Evolutionary conservation across 2,113 vertebrate genomes (phyloP).

Genomic region (Alouatta palliata): DNA sequence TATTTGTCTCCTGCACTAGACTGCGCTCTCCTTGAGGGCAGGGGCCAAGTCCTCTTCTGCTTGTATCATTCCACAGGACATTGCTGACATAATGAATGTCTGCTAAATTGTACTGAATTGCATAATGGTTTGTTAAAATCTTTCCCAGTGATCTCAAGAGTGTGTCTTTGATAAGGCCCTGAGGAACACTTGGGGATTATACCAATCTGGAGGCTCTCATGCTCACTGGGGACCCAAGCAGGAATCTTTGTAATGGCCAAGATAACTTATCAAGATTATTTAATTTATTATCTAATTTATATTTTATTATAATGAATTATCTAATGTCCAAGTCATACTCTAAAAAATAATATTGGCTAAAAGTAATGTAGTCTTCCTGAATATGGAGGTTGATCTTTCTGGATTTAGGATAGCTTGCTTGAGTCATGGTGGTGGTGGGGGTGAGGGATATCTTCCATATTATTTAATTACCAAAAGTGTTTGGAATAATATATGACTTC

Average conservation of each 20-base stretch:
- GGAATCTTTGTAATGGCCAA: not conserved
- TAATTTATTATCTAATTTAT: no score
- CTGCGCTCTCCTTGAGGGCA: not conserved
- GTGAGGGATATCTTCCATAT: not conserved
- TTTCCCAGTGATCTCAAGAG: not conserved
- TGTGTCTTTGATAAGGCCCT: not conserved
- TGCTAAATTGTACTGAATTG: not conserved
- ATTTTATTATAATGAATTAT: not conserved
- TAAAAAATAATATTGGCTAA: not conserved
- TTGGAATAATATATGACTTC: not conserved
- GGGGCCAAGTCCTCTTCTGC: not conserved
- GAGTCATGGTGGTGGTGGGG: no score
- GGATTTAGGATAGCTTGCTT: not conserved
- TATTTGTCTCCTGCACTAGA: not conserved
- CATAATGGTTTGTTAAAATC: not conserved
- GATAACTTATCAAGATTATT: not conserved
- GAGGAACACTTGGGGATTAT: not conserved
- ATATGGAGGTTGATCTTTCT: not conserved
- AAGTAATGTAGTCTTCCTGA: not conserved
- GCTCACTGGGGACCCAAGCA: not conserved
- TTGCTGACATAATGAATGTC: not conserved
- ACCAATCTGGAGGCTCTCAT: not conserved
- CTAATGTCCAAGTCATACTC: not conserved
- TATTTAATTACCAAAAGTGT: not conserved
- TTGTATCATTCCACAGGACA: not conserved